Evolutionary conservation across 2,888 invertebrate genomes (phyloP).

Genomic region (Orthonychiurus folsomi): DNA sequence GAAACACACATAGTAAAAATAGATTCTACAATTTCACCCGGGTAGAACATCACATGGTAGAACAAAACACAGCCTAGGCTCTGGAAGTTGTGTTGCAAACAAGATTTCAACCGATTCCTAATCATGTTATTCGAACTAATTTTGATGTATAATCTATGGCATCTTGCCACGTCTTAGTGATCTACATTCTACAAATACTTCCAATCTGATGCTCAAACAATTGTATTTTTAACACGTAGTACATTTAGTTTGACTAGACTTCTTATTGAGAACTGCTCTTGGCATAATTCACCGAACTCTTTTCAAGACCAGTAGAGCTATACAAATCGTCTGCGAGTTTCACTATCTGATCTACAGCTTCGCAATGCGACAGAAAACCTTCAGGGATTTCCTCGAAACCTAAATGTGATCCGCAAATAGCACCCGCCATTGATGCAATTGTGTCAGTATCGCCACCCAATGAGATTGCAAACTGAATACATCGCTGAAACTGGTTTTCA

Average conservation of each 20-base stretch:
- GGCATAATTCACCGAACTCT: not conserved
- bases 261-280: too few relatives aligned
- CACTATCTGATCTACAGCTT: constrained; percentile 50
- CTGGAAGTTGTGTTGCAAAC: too few relatives aligned
- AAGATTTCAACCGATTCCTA: too few relatives aligned
- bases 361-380: constrained; percentile 52
- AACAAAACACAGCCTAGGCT: too few relatives aligned
- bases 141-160: too few relatives aligned
- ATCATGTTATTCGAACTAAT: too few relatives aligned
- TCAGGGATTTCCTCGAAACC: constrained; percentile 52
- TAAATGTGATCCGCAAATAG: constrained; percentile 59
- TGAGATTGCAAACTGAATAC: constrained; percentile 60
- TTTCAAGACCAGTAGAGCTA: not conserved
- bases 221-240: too few relatives aligned
- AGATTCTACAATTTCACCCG: not conserved
- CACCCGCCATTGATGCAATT: constrained; percentile 52
- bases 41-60: not conserved
- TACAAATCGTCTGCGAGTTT: constrained; percentile 51
- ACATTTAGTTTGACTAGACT: too few relatives aligned
- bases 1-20: not conserved
- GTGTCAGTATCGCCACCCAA: constrained; percentile 71
- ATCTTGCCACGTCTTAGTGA: too few relatives aligned
- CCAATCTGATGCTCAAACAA: too few relatives aligned
- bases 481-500: constrained; percentile 54
- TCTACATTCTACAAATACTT: too few relatives aligned